Evolutionary conservation across 2,797 vertebrate species (phyloP).

Genomic region (Babyrousa celebensis): DNA sequence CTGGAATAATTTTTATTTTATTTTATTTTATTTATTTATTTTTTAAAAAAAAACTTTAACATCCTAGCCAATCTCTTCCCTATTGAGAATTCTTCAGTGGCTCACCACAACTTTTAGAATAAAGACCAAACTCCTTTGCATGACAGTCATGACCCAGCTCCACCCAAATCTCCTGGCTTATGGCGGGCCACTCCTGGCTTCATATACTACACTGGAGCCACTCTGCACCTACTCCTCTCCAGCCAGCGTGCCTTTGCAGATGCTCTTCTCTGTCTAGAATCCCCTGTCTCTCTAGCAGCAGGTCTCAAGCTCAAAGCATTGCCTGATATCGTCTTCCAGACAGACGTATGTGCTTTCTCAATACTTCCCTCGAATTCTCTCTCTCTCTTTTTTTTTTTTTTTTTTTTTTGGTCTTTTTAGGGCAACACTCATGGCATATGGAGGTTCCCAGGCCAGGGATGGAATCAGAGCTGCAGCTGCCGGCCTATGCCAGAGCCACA

Average conservation of each 20-base stretch:
- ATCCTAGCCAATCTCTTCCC: background rate
- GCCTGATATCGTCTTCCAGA: background rate
- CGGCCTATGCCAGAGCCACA: too few relatives aligned
- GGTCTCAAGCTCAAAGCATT: background rate
- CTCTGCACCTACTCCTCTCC: fast-evolving
- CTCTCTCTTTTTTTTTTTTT: too few relatives aligned
- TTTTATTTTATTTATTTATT: background rate
- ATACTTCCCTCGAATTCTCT: conserved; percentile 15
- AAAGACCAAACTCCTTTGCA: background rate
- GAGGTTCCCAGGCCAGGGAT: too few relatives aligned
- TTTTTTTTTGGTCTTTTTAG: too few relatives aligned
- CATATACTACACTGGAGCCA: fast-evolving
- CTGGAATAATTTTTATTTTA: background rate
- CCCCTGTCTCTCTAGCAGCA: background rate
- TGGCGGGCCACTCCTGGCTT: fast-evolving
- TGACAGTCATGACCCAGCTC: background rate
- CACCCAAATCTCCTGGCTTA: background rate
- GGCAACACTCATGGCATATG: too few relatives aligned
- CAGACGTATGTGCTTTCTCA: conserved; percentile 53
- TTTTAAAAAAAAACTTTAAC: background rate
- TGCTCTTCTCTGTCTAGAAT: background rate
- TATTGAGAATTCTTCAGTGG: background rate
- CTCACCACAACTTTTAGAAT: background rate
- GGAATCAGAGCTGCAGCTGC: too few relatives aligned
- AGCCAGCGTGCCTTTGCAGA: too few relatives aligned